A percentile compares a stretch with the other conserved stretches of the same genome.
phyloP scores from a whole-genome alignment of 2,113 vertebrate species.

The rat (Rattus norvegicus) region GRCr8 NC_086024.1:95034001-95034500 shows the following conservation, averaged over 20 bases:
- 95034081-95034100: background rate
- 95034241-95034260: background rate
- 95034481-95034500: background rate
- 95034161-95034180: background rate
- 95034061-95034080: background rate
- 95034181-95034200: background rate
- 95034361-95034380: background rate
- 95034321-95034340: background rate
- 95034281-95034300: constrained; percentile 9
- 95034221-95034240: background rate
- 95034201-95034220: constrained; percentile 19
- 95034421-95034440: background rate
- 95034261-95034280: constrained; percentile 27
- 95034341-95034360: background rate
- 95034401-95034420: background rate
- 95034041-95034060: background rate
- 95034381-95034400: background rate
- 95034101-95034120: background rate
- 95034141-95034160: background rate
- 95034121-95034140: background rate
- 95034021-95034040: background rate
- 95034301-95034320: background rate
- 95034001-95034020: background rate
- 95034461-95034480: background rate
- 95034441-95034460: background rate